Evolutionary conservation across 2,797 vertebrate species (phyloP).

Genomic region (Falco concolor): DNA sequence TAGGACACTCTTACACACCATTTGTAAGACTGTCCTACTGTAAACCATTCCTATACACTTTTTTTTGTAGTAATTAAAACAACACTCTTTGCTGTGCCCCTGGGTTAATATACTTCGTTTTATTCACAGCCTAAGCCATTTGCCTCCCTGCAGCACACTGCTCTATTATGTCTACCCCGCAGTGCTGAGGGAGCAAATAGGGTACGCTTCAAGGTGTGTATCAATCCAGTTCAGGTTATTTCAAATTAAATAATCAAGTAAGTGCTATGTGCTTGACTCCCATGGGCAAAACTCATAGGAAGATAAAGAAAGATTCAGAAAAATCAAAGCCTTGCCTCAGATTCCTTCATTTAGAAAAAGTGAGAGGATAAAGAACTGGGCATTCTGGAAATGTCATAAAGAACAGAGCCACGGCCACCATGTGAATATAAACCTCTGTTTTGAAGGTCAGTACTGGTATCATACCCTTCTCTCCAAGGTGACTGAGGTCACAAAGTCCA

Average conservation of each 20-base stretch:
- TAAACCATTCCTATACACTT: not conserved
- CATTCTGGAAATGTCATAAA: not conserved
- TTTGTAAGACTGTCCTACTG: not conserved
- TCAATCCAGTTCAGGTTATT: conserved; percentile 26
- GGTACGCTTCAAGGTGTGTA: conserved; percentile 31
- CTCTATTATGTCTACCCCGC: conserved; percentile 1
- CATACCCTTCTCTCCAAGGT: not conserved
- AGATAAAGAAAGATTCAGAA: not conserved
- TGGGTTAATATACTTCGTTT: conserved; percentile 57
- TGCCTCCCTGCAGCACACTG: not conserved
- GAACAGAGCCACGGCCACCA: not conserved
- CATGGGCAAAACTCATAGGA: not conserved
- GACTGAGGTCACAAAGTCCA: not conserved
- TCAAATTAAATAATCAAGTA: conserved; percentile 35
- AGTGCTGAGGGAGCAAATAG: not conserved
- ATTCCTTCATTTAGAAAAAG: not conserved
- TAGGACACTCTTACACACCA: accelerated
- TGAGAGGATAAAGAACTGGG: not conserved
- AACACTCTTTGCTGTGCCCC: not conserved
- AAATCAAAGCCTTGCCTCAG: not conserved
- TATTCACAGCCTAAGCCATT: conserved; percentile 38
- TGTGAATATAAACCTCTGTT: not conserved
- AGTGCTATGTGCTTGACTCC: not conserved
- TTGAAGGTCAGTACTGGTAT: not conserved
- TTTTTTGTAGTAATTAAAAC: conserved; percentile 48